Evolutionary conservation across 1,140 invertebrate species (phyloP), one percentile per base, ranked within the genome.

Genomic region (Penaeus japonicus): DNA sequence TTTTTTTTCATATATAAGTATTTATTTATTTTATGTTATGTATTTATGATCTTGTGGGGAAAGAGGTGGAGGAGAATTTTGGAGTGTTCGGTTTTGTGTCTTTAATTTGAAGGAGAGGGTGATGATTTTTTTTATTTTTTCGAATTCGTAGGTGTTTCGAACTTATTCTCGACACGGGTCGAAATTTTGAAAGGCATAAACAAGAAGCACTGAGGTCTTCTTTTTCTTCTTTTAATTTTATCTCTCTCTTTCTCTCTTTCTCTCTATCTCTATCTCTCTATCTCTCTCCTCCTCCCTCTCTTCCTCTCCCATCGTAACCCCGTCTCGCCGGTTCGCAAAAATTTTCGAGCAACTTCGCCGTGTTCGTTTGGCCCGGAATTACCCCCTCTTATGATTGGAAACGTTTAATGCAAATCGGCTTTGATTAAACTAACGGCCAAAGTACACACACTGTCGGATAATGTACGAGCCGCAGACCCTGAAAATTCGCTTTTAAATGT

Each of bases 341-440:
- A 80, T 2, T 27, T 27, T 22, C 32, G 32, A 5, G 18, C 78
- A 80, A 80, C 27, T 80, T 80, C 47, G 47, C 22, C 78, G 78
- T 80, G 53, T 80, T 80, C 78, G 78, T 80, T 80, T 17, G 78
- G 39, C 30, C 30, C 30, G 17, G 39, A 80, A 80, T 80, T 22
- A 81, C 81, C 35, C 81, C 4, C 81, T 47, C 53, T 85, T 75
- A 77, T 85, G 83, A 85, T 85, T 85, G 83, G 73, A 77, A 85
- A 55, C 83, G 83, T 85, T 85, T 85, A 85, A 85, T 85, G 83
- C 83, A 77, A 85, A 85, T 85, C 77, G 83, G 47, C 35, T 77
- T 77, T 85, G 83, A 85, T 85, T 85, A 85, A 85, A 77, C 65
- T 73, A 85, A 85, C 73, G 65, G 62, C 22, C 47, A 78, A 39